These are phyloP conservation scores for Apodemia duryi DNA, from an alignment of 2,888 invertebrate species.

Conservation along the genomic window DNA sequence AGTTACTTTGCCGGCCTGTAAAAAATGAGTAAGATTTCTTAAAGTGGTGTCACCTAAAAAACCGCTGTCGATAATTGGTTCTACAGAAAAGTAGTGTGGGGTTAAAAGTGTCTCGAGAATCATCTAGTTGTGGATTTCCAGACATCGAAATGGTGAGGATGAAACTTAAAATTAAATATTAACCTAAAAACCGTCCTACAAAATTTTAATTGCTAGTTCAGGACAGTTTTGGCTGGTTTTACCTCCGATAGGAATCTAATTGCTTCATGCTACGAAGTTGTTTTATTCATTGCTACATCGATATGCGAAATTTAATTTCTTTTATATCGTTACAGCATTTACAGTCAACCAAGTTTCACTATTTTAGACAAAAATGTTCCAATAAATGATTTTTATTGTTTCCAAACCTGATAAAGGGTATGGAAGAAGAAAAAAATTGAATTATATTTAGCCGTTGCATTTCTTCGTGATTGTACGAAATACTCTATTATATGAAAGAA, in stretches of 20 bases:
- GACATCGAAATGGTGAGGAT: no score
- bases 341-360: not conserved
- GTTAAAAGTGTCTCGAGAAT: no score
- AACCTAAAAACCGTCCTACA: no score
- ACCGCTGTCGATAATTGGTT: no score
- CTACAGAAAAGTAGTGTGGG: no score
- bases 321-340: constrained; percentile 23
- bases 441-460: not conserved
- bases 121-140: no score
- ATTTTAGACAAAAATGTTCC: not conserved
- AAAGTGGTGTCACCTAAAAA: no score
- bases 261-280: constrained; percentile 15
- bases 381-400: not conserved
- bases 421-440: not conserved
- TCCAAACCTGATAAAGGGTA: not conserved
- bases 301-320: constrained; percentile 23
- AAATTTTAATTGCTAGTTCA: not conserved
- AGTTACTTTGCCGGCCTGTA: no score
- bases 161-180: no score
- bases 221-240: not conserved
- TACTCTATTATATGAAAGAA: constrained; percentile 4
- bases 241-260: constrained; percentile 39
- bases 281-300: constrained; percentile 20
- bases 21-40: no score
- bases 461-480: not conserved